Base-by-base conservation (phyloP, 2,113 vertebrate genomes). In the Phyllopteryx taeniolatus region DNA sequence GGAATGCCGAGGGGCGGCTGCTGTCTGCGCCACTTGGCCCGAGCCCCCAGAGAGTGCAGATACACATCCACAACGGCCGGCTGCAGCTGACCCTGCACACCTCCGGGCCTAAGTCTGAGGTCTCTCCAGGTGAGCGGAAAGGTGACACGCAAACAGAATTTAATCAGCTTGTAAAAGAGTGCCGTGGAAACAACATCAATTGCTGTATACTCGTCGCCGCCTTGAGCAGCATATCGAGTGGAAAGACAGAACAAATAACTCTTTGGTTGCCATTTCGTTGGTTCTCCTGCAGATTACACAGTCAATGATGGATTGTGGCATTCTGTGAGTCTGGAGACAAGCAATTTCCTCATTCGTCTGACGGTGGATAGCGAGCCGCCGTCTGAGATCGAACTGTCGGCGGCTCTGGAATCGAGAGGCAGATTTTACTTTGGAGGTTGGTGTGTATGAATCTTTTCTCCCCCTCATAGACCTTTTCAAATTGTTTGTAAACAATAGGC, bases 261-360 rank as follows among this genome's bases (percentile, higher is more conserved):
- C 39, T 51, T 9, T 35, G 54, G 51, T 14, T 33, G 22, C 15
- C n/a, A 57, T 43, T 39, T 61, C 4, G 27, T 43, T 53, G 19
- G 7, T 83, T 19, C 66, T 20, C 70, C 84, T 79, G 62, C 75
- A 99, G 98, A 95, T 77, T 93, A 89, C 69, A 84, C 72, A 70
- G 93, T 99, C 72, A 94, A 94, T 0, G 96, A 99, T 2, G 98
- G 98, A 1, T 86, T 97, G 70, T 99, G 98, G 98, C 98, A 99
- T 88, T 91, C 94, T 0, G 93, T 98, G 65, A 94, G 88, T 80
- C 92, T 99, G 72, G 93, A 90, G 2, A 89, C 93, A n/a, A 92
- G 93, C 77, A 92, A 92, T 68, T 93, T 93, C 31, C 95, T 94
- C 65, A 90, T 99, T 75, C 90, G 91, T 15, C 74, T 99, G 87